A percentile compares a stretch with the other conserved stretches of the same genome.
phyloP scores from a whole-genome alignment of 2,797 vertebrate genomes.

The Coccyzus lansbergi region DNA sequence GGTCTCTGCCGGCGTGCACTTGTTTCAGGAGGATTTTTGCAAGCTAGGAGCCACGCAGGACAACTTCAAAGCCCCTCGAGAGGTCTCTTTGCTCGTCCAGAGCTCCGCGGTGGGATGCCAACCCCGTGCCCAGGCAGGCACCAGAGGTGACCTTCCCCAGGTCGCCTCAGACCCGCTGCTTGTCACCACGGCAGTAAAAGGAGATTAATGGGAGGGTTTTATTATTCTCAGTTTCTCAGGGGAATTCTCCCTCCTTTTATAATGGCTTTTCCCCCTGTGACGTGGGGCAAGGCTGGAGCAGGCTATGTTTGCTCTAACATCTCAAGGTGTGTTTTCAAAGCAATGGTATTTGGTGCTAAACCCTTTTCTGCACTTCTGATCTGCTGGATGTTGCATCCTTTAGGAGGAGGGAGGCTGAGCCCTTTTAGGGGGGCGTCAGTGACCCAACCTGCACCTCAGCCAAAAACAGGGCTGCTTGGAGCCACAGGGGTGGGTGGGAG shows the following conservation, averaged over 20 bases:
- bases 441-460: not conserved
- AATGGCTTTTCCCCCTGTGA: conserved; percentile 22
- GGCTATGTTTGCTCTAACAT: not conserved
- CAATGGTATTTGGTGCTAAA: not conserved
- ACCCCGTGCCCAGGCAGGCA: not conserved
- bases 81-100: not conserved
- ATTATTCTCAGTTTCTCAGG: conserved; percentile 47
- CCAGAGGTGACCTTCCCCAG: conserved; percentile 58
- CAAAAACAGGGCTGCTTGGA: fast-evolving
- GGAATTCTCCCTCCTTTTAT: conserved; percentile 39
- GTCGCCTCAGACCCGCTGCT: not conserved
- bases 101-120: not conserved
- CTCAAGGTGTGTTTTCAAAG: conserved; percentile 45
- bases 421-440: not conserved
- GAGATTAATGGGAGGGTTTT: conserved; percentile 49
- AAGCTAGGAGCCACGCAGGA: not conserved
- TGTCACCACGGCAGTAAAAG: conserved; percentile 35
- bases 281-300: conserved; percentile 4
- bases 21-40: not conserved
- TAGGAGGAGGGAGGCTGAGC: not conserved
- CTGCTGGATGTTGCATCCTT: not conserved
- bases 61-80: not conserved
- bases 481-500: fast-evolving
- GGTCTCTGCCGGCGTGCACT: not conserved
- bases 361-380: not conserved